Evolutionary conservation across 2,888 invertebrate genomes (phyloP).

Genomic region (Caenorhabditis imperialis): DNA sequence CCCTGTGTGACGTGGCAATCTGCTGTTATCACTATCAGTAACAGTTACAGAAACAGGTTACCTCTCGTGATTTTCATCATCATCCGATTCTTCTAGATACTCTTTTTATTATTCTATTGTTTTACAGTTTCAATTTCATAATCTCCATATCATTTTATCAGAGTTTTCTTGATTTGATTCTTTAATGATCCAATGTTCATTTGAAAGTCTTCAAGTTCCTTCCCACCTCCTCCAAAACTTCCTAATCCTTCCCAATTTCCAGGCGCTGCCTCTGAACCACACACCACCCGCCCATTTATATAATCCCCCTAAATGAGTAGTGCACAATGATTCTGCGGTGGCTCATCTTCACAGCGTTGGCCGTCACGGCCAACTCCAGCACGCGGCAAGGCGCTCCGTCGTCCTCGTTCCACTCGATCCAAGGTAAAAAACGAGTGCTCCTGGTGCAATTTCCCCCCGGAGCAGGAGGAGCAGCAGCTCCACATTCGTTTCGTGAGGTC

Average conservation of each 20-base stretch:
- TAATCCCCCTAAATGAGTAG: conserved; percentile 16
- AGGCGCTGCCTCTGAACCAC: conserved; percentile 22
- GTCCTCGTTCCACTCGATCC: conserved; percentile 47
- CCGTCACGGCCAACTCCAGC: conserved; percentile 26
- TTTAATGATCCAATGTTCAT: no score
- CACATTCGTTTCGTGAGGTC: conserved; percentile 29
- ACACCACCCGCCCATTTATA: background rate
- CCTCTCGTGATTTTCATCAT: conserved; percentile 2
- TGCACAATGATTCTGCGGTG: conserved; percentile 32
- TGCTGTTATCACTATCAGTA: no score
- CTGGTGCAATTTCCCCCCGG: background rate
- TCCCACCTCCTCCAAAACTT: no score
- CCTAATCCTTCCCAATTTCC: no score
- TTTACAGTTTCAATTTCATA: background rate
- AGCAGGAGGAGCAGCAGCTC: no score
- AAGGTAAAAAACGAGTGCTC: conserved; percentile 38
- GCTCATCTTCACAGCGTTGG: conserved; percentile 40
- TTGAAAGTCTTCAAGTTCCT: no score
- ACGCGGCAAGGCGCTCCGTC: conserved; percentile 25
- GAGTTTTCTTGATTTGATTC: background rate
- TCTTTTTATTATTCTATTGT: background rate
- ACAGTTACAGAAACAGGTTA: conserved; percentile 1
- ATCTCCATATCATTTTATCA: no score
- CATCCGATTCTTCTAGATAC: background rate
- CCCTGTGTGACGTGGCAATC: conserved; percentile 7